Evolutionary conservation across 2,113 vertebrate genomes (phyloP), one percentile per base, ranked within the genome.

Genomic region (Mohoua ochrocephala): DNA sequence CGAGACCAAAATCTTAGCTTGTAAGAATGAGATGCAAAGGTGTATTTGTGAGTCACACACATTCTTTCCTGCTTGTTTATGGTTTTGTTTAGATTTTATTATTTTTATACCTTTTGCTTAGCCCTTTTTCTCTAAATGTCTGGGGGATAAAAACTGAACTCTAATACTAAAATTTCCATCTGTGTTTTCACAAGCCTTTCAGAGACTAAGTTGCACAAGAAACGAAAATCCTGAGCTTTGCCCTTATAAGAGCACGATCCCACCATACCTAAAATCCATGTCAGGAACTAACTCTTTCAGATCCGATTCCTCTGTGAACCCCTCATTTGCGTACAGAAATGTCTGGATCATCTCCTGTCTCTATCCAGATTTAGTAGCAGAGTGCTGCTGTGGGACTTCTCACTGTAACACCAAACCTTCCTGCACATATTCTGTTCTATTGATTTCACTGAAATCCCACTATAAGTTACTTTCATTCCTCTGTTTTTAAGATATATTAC

Each of bases 331-430:
- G 89, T 84, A 54, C 78, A 80, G 75, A 90, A 93, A 85, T 0
- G 60, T 93, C 92, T 94, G 87, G 50, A 67, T 89, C 76, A 64
- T 86, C 90, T 93, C 85, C 93, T 79, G 87, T 83, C 84, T 96
- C 87, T 75, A 59, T 91, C 65, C 63, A 83, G 78, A 80, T 94
- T 93, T 93, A 96, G 44, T 10, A 81, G 44, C 60, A 83, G 79
- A 65, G 56, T 22, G 92, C 75, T 96, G 82, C 90, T 77, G 42
- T 83, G 85, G 90, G 90, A 90, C 68, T 83, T 86, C 82, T 94
- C 4, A 1, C 56, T 78, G 68, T 86, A 86, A 91, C 77, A 52
- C 76, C 61, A 56, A 92, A 7, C 56, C 76, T 96, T 88, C 73
- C 68, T 67, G 56, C 64, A 70, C 64, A 11, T 47, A 91, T 31